phyloP scores from a whole-genome alignment of 1,140 invertebrate species.

The Cyclina sinensis region DNA sequence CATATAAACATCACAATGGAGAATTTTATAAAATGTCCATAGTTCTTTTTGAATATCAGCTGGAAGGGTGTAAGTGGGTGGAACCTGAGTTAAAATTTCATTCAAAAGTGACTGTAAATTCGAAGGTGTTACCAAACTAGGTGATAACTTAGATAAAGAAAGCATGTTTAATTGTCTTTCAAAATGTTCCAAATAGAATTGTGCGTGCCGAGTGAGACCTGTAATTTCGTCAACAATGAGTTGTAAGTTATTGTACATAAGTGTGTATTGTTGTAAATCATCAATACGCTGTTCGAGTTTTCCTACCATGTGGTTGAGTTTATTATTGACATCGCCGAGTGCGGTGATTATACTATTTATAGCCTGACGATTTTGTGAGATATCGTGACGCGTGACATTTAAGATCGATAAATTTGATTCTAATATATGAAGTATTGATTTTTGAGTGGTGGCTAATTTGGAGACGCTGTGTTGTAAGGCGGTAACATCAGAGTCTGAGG shows the following conservation, averaged over 20 bases:
- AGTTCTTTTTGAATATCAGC: too few species aligned
- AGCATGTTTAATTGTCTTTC: not conserved
- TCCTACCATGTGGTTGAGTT: not conserved
- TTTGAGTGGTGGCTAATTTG: not conserved
- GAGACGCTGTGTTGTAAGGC: not conserved
- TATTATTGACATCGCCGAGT: not conserved
- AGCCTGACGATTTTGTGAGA: not conserved
- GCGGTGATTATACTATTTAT: not conserved
- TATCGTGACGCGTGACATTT: too few species aligned
- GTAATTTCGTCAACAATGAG: not conserved
- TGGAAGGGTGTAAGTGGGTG: too few species aligned
- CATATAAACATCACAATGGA: too few species aligned
- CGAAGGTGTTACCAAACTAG: too few species aligned
- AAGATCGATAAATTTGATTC: too few species aligned
- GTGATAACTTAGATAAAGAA: too few species aligned
- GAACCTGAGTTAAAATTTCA: too few species aligned
- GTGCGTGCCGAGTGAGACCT: not conserved
- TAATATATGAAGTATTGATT: not conserved
- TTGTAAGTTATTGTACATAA: not conserved
- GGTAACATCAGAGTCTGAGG: not conserved
- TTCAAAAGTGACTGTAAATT: too few species aligned
- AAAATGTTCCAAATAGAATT: conserved; percentile 15
- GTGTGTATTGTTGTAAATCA: not conserved
- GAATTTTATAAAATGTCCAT: too few species aligned
- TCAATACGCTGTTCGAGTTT: too few species aligned